Base-by-base conservation (phyloP, 2,888 invertebrate species). In the Alsophila aescularia region DNA sequence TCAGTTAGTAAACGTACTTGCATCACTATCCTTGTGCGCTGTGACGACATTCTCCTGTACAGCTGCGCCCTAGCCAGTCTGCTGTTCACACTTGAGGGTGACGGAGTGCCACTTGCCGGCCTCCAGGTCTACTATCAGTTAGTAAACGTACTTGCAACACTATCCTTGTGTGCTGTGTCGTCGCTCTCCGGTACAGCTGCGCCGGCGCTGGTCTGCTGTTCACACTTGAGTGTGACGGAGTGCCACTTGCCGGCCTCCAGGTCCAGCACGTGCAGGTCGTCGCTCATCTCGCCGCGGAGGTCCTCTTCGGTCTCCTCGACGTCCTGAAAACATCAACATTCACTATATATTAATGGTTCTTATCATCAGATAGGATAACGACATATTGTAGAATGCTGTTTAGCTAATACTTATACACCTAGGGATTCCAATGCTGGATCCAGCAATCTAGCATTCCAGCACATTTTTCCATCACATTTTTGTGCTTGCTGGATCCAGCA, bases 261-360 rank as follows among this genome's bases (percentile, higher is more conserved):
- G 75, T 98, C 98, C 4, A 98, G 77, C 24, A 93, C 87, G 57
- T 94, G 93, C 7, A 98, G 89, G 41, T 97, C 97, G 72, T 97
- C 96, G 66, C 93, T 96, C 88, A 98, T 97, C 58, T 93, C 94
- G 0, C 97, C 96, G 6, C 93, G 92, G 0, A 98, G 83, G 56
- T 95, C 93, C 73, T 97, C 97, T 47, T 98, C 97, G 45, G 96
- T 95, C 73, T 96, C 96, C 75, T 97, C 95, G 45, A 95, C 92
- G 70, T 98, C 98, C 89, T 94, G 35, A 2, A 14, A 42, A 35
- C 37, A 34, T 15, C 2, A 12, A 3, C 29, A n/a, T 29, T 10
- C n/a, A 0, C n/a, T 8, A 29, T 29, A n/a, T n/a, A n/a, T n/a
- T n/a, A n/a, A n/a, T n/a, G n/a, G n/a, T n/a, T n/a, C n/a, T n/a